These are phyloP conservation scores for Acleris literana DNA, from an alignment of 2,888 invertebrate species.

Conservation along the genomic window DNA sequence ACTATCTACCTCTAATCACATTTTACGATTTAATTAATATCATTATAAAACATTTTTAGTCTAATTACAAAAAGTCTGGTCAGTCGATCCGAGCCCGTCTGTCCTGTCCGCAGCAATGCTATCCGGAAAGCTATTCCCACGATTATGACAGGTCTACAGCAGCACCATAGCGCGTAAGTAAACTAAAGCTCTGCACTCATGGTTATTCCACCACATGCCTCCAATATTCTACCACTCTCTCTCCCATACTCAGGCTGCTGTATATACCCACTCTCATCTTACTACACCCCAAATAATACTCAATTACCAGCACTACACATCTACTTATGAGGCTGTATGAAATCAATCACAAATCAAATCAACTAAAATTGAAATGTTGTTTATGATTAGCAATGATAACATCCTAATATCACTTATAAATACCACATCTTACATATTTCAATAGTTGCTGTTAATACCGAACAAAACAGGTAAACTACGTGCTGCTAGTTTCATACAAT, in stretches of 20 bases:
- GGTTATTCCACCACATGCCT: neutral
- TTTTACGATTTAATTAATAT: conserved; percentile 54
- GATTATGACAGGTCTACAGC: conserved; percentile 11
- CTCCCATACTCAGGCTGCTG: conserved; percentile 30
- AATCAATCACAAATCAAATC: conserved; percentile 15
- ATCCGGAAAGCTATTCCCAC: conserved; percentile 12
- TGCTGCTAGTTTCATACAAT: conserved; percentile 31
- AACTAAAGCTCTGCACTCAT: conserved; percentile 7
- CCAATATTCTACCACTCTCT: neutral
- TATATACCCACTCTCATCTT: conserved; percentile 33
- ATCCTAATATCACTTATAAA: conserved; percentile 38
- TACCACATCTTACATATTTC: conserved; percentile 38
- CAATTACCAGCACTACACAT: conserved; percentile 15
- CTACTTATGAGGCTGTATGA: too few relatives aligned
- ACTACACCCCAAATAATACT: conserved; percentile 40
- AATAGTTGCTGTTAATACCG: conserved; percentile 15
- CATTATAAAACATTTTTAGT: conserved; percentile 71
- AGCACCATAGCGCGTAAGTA: conserved; percentile 24
- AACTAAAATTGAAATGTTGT: conserved; percentile 24
- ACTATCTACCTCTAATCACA: conserved; percentile 68
- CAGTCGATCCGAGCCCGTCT: conserved; percentile 71
- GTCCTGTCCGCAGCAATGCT: conserved; percentile 68
- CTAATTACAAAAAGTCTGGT: conserved; percentile 67
- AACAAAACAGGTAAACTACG: conserved; percentile 46
- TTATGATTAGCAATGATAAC: conserved; percentile 31